Evolutionary conservation across 1,140 invertebrate genomes (phyloP).

Genomic region (Helicoverpa zea): DNA sequence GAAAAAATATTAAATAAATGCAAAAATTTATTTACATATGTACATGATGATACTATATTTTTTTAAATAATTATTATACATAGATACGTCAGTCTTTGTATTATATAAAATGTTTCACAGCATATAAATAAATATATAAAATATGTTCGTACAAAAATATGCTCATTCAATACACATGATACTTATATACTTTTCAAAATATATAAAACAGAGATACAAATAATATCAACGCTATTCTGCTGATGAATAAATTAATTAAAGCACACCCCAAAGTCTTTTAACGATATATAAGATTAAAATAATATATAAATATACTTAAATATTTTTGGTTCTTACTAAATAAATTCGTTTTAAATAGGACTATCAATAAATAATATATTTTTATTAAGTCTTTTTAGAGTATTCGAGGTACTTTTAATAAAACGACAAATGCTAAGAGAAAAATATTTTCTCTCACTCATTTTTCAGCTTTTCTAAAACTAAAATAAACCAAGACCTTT

Average conservation of each 20-base stretch:
- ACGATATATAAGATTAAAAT: constrained; percentile 30
- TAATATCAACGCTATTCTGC: constrained; percentile 21
- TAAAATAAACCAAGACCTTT: not conserved
- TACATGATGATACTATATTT: constrained; percentile 65
- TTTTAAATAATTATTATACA: constrained; percentile 48
- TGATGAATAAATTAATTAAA: constrained; percentile 65
- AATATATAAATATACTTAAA: constrained; percentile 32
- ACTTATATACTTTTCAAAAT: constrained; percentile 51
- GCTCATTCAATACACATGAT: constrained; percentile 54
- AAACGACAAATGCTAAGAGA: constrained; percentile 48
- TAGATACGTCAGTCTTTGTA: constrained; percentile 43
- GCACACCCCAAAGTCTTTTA: constrained; percentile 78
- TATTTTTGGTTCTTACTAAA: constrained; percentile 26
- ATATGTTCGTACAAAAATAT: constrained; percentile 53
- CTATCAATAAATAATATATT: constrained; percentile 4
- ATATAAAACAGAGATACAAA: constrained; percentile 45
- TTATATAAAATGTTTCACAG: constrained; percentile 49
- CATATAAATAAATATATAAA: constrained; percentile 53
- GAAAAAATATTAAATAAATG: constrained; percentile 68
- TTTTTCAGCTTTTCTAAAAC: constrained; percentile 8
- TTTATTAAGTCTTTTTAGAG: constrained; percentile 57
- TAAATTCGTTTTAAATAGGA: not conserved
- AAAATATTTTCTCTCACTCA: constrained; percentile 18
- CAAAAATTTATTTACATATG: constrained; percentile 78
- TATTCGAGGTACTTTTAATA: constrained; percentile 69